Base-by-base conservation (phyloP, 2,113 vertebrate genomes). In the Chaenocephalus aceratus region DNA sequence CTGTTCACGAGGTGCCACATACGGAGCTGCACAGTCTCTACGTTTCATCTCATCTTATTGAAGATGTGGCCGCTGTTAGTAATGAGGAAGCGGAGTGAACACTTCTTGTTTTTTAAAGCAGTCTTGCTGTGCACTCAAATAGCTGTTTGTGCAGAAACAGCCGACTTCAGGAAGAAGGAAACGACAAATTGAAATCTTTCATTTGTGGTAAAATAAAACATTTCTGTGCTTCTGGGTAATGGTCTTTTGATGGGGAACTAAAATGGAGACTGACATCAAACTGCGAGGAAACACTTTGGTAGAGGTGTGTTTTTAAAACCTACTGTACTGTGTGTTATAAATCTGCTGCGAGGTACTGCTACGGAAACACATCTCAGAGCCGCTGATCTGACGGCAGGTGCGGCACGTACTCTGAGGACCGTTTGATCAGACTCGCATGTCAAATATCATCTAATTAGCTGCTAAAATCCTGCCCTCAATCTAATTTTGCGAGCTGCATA, bases 401-500 rank as follows among this genome's bases (percentile, higher is more conserved):
- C 74, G n/a, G 71, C 46, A 34, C 59, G 66, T 58, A 53, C 86
- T 83, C 78, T 64, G 70, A 45, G 66, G 76, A 75, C 23, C 5
- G 21, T 79, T 90, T 84, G 86, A 89, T 90, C 89, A 87, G 73
- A 65, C 59, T 14, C 49, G 18, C 51, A 49, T 85, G 88, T 85
- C 87, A 86, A 58, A 81, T 69, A 79, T 88, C 80, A 90, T 90
- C 85, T 63, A 83, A 90, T 92, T 89, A 90, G 51, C 46, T 23
- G 26, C 54, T 56, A 9, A 70, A 80, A 77, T 72, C 26, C 36
- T 36, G 45, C 30, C 64, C 18, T 23, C 86, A 84, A 82, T 88
- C 85, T 82, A 88, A 91, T 81, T 71, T 15, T 12, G 52, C 36
- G 11, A 23, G 78, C 72, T 3, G 53, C 61, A 57, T 0, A 44